Evolutionary conservation across 1,140 invertebrate genomes (phyloP).

Genomic region (Psilanteris sp.): DNA sequence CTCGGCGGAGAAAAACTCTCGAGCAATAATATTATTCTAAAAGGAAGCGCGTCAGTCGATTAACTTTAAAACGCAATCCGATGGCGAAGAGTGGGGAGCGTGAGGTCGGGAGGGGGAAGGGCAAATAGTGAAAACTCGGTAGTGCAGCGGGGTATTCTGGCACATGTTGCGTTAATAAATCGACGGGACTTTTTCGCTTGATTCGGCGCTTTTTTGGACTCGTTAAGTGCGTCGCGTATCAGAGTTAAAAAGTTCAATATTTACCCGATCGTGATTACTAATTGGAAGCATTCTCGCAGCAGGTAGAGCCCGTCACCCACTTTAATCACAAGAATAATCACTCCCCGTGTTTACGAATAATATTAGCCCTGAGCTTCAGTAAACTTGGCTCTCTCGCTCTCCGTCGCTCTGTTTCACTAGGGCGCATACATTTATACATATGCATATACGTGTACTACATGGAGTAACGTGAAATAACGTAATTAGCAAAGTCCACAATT

Average conservation of each 20-base stretch:
- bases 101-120: too few species aligned
- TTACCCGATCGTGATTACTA: slow-evolving; percentile 51
- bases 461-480: slow-evolving; percentile 62
- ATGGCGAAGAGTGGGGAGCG: neutral
- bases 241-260: slow-evolving; percentile 51
- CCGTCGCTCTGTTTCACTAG: slow-evolving; percentile 27
- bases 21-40: slow-evolving; percentile 15
- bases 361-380: slow-evolving; percentile 64
- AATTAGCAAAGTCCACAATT: slow-evolving; percentile 69
- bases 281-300: slow-evolving; percentile 31
- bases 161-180: slow-evolving; percentile 23
- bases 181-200: neutral
- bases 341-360: slow-evolving; percentile 66
- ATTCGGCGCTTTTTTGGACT: slow-evolving; percentile 11
- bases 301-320: slow-evolving; percentile 27
- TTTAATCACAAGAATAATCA: slow-evolving; percentile 69
- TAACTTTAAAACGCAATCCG: slow-evolving; percentile 7
- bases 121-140: neutral
- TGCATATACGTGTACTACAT: slow-evolving; percentile 44
- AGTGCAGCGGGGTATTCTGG: too few species aligned
- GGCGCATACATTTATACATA: slow-evolving; percentile 41
- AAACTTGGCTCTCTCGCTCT: slow-evolving; percentile 53
- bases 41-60: slow-evolving; percentile 12
- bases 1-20: neutral
- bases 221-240: slow-evolving; percentile 27